Percentiles rank a stretch among this genome's conserved stretches.
Evolutionary conservation across 2,113 vertebrate species (phyloP).

Genomic region (Gallinago undulata): DNA sequence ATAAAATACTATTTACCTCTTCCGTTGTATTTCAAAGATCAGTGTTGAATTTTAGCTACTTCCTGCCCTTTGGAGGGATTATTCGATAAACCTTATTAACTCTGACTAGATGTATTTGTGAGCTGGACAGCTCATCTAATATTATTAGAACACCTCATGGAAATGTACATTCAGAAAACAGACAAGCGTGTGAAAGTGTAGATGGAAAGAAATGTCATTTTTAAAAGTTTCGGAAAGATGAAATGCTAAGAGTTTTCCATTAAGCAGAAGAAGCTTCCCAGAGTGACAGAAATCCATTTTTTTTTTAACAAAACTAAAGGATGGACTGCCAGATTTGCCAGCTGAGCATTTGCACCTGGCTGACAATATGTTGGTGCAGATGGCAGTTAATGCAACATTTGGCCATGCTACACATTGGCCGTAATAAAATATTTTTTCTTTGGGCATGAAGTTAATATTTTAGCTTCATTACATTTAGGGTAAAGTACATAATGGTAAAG

Average conservation of each 20-base stretch:
- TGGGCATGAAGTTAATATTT: not conserved
- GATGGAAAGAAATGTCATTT: not conserved
- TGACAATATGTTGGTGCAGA: conserved; percentile 39
- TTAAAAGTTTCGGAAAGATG: not conserved
- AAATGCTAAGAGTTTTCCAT: not conserved
- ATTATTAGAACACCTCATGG: not conserved
- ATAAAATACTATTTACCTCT: not conserved
- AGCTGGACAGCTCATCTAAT: not conserved
- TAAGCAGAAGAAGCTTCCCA: not conserved
- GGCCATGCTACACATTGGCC: not conserved
- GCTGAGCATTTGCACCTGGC: conserved; percentile 19
- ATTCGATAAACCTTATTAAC: not conserved
- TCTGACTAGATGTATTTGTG: not conserved
- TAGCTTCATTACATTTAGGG: not conserved
- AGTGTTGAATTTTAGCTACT: not conserved
- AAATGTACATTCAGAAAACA: not conserved
- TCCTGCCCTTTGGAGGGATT: not conserved
- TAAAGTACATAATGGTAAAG: not conserved
- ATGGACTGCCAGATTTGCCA: conserved; percentile 26
- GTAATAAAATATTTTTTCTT: conserved; percentile 6
- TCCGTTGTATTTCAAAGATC: not conserved
- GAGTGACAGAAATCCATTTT: not conserved
- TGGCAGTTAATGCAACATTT: conserved; percentile 35
- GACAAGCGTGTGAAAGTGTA: not conserved
- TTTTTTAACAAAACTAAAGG: not conserved